Base-by-base conservation (phyloP, 2,888 invertebrate genomes). In the Morpho achilles region DNA sequence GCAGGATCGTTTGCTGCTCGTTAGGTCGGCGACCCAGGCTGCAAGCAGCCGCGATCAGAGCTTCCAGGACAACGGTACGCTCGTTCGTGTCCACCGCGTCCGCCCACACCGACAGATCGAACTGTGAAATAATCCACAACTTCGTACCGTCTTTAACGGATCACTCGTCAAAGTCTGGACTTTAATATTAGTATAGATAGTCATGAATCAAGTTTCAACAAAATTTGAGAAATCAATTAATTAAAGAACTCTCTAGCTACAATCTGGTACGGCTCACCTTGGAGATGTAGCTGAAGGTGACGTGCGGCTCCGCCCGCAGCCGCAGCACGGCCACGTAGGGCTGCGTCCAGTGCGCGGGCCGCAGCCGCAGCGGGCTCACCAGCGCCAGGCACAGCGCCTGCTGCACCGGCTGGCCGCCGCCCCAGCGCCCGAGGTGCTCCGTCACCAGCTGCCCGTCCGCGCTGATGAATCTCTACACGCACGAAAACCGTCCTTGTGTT, bases 231-330 rank as follows among this genome's bases (percentile, higher is more conserved):
- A 23, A 2, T 23, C 23, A 23, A 23, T 23, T 32, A 32, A 32
- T 32, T 32, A 32, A 32, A 2, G 32, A 32, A 32, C 32, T 32
- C 32, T 2, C 5, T 32, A 4, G 23, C 23, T 23, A 23, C 4
- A 23, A 23, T 23, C 23, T 23, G 23, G 3, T 23, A 23, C 23
- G 32, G 40, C 40, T 2, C 7, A 87, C 88, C 80, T 82, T 84
- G 5, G 87, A 86, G 5, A 89, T 65, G 56, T 76, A 81, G 66
- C 87, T 87, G 69, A 88, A 88, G 7, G 73, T 60, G 0, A 73
- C 71, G 48, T 83, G 77, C 9, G 77, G 67, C 0, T 81, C 77
- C 41, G 79, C 69, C 7, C 58, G 55, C 3, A 76, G 60, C 3
- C 64, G 55, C 50, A 87, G 64, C 59, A 87, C 61, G 1, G 79